Evolutionary conservation across 1,140 invertebrate genomes (phyloP), one percentile per base, ranked within the genome.

Genomic region (Notospermus geniculatus): DNA sequence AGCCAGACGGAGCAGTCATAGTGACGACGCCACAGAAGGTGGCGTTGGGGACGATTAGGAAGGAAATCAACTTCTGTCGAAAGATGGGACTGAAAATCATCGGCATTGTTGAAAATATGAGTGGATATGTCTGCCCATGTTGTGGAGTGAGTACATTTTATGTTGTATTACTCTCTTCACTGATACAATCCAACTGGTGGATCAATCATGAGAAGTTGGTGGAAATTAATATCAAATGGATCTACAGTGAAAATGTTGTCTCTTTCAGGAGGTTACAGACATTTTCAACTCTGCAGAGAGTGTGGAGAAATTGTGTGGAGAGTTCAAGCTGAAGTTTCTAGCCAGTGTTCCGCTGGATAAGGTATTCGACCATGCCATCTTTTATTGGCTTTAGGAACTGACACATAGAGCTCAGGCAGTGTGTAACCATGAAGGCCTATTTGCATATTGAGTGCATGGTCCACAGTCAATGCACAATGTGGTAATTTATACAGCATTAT

Each of bases 41-140:
- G 36, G 66, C 72, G 28, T 84, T 96, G n/a, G 88, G 90, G 71
- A 93, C 96, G 86, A 93, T 97, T 1, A 79, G 91, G 32, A 89
- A 93, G 80, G 92, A 97, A 84, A 86, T 95, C 15, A 93, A 91
- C 41, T 97, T 97, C 79, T 97, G 94, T 77, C 85, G 85, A 62
- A 95, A 94, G 85, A 91, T 91, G 32, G 87, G 87, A 27, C 89
- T 97, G 54, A 86, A 86, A 17, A 87, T 96, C 36, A 76, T 93
- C 53, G 94, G 94, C 25, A 88, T 97, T 30, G 82, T 97, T 64
- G 93, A 95, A 80, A 96, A 97, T 80, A 95, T 97, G 92, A 90
- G 89, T 71, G 90, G 90, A 27, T 93, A 87, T 81, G 86, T 92
- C 55, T 95, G 93, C 78, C 91, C 92, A 45, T 87, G 86, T 53